Base-by-base conservation (phyloP, 2,113 vertebrate genomes). In the Lycaon pictus region DNA sequence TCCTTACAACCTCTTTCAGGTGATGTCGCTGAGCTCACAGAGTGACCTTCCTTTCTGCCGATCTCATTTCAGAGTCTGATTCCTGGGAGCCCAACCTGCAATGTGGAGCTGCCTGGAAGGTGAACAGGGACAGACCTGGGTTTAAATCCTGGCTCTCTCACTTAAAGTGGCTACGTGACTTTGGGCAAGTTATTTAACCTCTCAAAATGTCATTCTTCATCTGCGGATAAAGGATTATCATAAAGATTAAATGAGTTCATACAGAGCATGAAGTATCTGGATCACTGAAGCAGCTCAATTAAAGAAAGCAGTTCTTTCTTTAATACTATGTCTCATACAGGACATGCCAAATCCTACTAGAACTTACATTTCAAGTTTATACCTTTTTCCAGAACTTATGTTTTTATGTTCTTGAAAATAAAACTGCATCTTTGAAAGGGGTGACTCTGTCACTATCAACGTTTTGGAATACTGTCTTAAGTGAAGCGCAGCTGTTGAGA, bases 71-170 rank as follows among this genome's bases (percentile, higher is more conserved):
- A 51, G 71, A 80, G 9, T n/a, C 92, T 32, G 87, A n/a, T 29
- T 37, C 51, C 71, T 48, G 29, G 74, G 79, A 20, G 12, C n/a
- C 22, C n/a, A 22, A 1, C 15, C 89, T 53, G 1, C 23, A 63
- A 19, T 13, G 0, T 4, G 51, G 69, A 93, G 2, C 90, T 17
- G 5, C 7, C 3, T 7, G 15, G 71, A n/a, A 25, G 29, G 13
- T 5, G 60, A 43, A 12, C 37, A 11, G 72, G 53, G 56, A 63
- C 56, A 25, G 0, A 6, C 0, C 37, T 32, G 4, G 12, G 20
- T 51, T n/a, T 0, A 82, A 86, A 86, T 77, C 43, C 63, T 0
- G 2, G 84, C 7, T 51, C 35, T 37, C 9, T 76, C 12, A 63
- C 32, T 84, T 17, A 48, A 43, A 43, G 9, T n/a, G 37, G 17